phyloP scores from a whole-genome alignment of 2,797 vertebrate genomes.

The Taeniopygia guttata region DNA sequence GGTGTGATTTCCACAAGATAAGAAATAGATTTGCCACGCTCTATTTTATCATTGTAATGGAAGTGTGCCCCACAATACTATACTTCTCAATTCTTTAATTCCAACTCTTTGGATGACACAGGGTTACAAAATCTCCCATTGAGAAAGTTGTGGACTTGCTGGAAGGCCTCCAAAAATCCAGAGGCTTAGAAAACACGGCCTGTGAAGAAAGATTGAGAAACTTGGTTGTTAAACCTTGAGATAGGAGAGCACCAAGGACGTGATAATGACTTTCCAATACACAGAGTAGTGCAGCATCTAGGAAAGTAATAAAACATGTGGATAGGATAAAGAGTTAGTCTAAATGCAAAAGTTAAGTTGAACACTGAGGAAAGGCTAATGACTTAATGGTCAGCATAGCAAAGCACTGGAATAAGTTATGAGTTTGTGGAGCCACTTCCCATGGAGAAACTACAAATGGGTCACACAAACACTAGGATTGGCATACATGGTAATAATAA shows the following conservation, averaged over 20 bases:
- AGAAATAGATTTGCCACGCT: slow-evolving; percentile 1
- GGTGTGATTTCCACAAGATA: slow-evolving; percentile 45
- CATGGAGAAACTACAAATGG: background rate
- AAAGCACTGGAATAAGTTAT: background rate
- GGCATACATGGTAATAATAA: background rate
- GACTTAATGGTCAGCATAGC: background rate
- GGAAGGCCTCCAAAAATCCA: background rate
- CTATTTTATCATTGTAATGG: slow-evolving; percentile 6
- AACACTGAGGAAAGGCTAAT: background rate
- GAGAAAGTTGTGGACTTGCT: background rate
- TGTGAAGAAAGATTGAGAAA: background rate
- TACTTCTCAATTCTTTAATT: background rate
- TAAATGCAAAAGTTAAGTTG: background rate
- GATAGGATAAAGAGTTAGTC: background rate
- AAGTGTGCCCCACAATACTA: background rate
- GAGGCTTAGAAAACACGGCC: background rate
- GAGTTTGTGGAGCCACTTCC: background rate
- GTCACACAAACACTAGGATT: background rate
- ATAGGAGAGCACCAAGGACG: background rate
- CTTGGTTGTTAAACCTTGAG: background rate
- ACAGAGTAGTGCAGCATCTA: background rate
- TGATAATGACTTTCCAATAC: background rate
- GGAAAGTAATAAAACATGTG: background rate
- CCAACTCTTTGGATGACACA: background rate
- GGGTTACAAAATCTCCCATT: background rate